Conservation (phyloP, 2,888 invertebrate species). For the Sarcophaga subvicina region DNA sequence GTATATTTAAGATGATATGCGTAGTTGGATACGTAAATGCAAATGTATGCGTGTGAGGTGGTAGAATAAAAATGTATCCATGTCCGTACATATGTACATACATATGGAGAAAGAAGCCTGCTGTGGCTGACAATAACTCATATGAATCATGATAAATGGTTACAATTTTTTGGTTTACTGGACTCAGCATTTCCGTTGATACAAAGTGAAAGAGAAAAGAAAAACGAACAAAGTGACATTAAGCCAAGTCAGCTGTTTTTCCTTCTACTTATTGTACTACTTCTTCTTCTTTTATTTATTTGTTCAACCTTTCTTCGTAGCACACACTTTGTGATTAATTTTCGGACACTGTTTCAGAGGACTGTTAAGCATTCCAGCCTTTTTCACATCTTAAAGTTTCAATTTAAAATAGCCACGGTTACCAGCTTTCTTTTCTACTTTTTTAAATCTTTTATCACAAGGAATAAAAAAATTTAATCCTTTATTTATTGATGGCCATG, state of each 20-base stretch:
- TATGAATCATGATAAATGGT: slow-evolving; percentile 67
- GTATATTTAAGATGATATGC: not conserved
- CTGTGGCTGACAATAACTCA: slow-evolving; percentile 65
- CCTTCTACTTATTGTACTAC: not conserved
- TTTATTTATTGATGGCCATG: slow-evolving; percentile 51
- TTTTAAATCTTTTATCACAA: slow-evolving; percentile 23
- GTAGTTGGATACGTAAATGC: not conserved
- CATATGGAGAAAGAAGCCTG: slow-evolving; percentile 41
- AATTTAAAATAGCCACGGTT: slow-evolving; percentile 52
- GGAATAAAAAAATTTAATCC: slow-evolving; percentile 23
- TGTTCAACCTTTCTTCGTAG: slow-evolving; percentile 24
- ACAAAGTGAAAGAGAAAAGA: slow-evolving; percentile 33
- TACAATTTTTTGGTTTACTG: slow-evolving; percentile 64
- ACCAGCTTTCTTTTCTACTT: not conserved
- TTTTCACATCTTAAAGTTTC: not conserved
- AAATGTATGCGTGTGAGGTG: slow-evolving; percentile 27
- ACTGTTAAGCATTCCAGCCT: no score
- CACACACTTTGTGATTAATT: not conserved
- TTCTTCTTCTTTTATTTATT: slow-evolving; percentile 10
- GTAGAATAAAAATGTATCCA: slow-evolving; percentile 37
- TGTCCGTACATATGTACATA: not conserved
- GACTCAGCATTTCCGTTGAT: slow-evolving; percentile 64
- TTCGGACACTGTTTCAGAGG: not conserved
- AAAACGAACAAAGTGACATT: slow-evolving; percentile 32
- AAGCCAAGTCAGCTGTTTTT: slow-evolving; percentile 64